Evolutionary conservation across 2,113 vertebrate genomes (phyloP), one percentile per base, ranked within the genome.

Genomic region (Myiagra hebetior): DNA sequence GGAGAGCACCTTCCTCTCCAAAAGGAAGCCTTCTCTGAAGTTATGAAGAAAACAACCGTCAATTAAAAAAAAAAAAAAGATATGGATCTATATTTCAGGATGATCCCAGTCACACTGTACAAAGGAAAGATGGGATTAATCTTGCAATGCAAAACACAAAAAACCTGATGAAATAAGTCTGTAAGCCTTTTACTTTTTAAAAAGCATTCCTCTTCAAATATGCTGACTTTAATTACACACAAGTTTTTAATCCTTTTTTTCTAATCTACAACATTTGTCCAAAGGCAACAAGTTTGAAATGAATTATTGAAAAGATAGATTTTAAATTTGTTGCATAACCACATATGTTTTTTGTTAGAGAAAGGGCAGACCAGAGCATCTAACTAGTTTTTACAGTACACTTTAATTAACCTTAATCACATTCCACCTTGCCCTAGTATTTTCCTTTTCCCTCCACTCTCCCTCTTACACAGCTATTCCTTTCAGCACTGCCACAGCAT

Each of bases 351-450:
- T 74, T 84, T 42, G 70, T 74, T 86, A 93, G 44, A 83, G 64
- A 87, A 95, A 86, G 88, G 76, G 90, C 87, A 92, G 52, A 90
- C 27, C 16, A 90, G 56, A 84, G 63, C 76, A 78, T 59, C 55
- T 87, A 93, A 83, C 74, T 55, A 73, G 55, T 91, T 96, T 96
- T 90, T 68, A 80, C 47, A 91, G 68, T 52, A 91, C 30, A 74
- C 56, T 96, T 95, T 68, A 90, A 96, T 96, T 94, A 96, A 94
- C 72, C 85, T 88, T 77, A 65, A 94, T 88, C 79, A 74, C 76
- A 92, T 74, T 88, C 50, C n/a, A 94, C 50, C 39, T 93, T 68
- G 90, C 59, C 27, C 68, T 56, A 82, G 18, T 68, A 83, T 74
- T 59, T 81, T 53, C 74, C 62, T 81, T 91, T 73, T 87, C 57